Evolutionary conservation across 2,888 invertebrate species (phyloP).

Genomic region (Andrena marginata): DNA sequence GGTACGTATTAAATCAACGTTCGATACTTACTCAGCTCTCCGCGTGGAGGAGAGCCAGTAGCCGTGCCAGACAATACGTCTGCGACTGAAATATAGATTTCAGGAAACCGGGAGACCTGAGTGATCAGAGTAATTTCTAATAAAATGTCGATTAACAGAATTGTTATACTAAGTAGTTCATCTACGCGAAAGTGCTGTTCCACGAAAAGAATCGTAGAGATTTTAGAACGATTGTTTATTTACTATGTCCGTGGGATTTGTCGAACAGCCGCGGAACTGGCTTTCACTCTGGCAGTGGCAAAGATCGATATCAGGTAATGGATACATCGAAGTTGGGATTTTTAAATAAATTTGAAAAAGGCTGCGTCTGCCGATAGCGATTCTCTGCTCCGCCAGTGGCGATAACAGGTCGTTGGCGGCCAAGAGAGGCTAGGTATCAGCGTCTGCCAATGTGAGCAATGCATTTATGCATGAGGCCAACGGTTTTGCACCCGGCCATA

Average conservation of each 20-base stretch:
- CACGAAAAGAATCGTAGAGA: too few relatives aligned
- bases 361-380: conserved; percentile 22
- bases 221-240: too few relatives aligned
- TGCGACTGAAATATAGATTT: neutral
- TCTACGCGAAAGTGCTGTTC: too few relatives aligned
- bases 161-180: too few relatives aligned
- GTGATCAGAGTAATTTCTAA: too few relatives aligned
- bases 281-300: too few relatives aligned
- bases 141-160: too few relatives aligned
- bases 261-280: too few relatives aligned
- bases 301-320: too few relatives aligned
- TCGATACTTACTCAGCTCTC: conserved; percentile 11
- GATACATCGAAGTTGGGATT: neutral
- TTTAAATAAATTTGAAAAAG: conserved; percentile 9
- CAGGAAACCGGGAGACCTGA: neutral
- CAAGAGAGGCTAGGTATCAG: conserved; percentile 50
- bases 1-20: conserved; percentile 87
- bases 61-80: neutral
- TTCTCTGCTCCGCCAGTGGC: neutral
- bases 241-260: too few relatives aligned
- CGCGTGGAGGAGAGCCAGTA: conserved; percentile 7
- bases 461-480: conserved; percentile 70
- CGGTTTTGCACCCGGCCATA: conserved; percentile 50
- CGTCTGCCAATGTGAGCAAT: conserved; percentile 71
- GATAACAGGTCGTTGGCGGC: conserved; percentile 18